Evolutionary conservation across 1,140 invertebrate species (phyloP), one percentile per base, ranked within the genome.

Genomic region (Pseudomyrmex sp.): DNA sequence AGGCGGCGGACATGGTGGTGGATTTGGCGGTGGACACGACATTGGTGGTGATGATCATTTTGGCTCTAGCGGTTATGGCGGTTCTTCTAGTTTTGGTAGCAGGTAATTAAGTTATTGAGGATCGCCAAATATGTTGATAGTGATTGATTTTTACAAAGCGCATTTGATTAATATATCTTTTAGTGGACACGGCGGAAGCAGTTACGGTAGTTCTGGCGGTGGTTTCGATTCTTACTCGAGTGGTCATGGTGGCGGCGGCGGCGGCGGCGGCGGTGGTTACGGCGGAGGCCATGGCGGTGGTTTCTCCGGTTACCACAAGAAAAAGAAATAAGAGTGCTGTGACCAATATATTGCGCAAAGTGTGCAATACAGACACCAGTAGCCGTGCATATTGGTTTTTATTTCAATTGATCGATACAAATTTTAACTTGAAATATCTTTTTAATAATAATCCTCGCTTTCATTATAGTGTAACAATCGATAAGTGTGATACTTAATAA

Each of bases 261-360:
- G 88, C 0, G 66, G 82, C 4, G 75, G 80, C 3, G 79, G 84
- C 1, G 68, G 63, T 15, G 76, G 85, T 12, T 35, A 50, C 26
- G 46, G 68, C 7, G 74, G 77, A 0, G 87, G 87, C 15, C n/a
- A 48, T 4, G 73, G 84, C 5, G 83, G 89, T 46, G 88, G 90
- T 50, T 90, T 91, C 62, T 74, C 86, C 1, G 88, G 90, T 46
- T 91, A 91, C 23, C 85, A 89, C 26, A 88, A 91, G 35, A 77
- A 77, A 56, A 88, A 85, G 72, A 9, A 83, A 2, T 48, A 12
- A 68, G 61, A 0, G 18, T 12, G 3, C 23, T 44, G 20, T 15
- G 10, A 18, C 23, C 8, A 35, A 74, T 62, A 61, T 56, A 12
- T 62, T 75, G 26, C 2, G 13, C 48, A 75, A 62, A 48, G 2